phyloP scores from a whole-genome alignment of 2,888 invertebrate genomes.

The Rambutsinella grinnellia region DNA sequence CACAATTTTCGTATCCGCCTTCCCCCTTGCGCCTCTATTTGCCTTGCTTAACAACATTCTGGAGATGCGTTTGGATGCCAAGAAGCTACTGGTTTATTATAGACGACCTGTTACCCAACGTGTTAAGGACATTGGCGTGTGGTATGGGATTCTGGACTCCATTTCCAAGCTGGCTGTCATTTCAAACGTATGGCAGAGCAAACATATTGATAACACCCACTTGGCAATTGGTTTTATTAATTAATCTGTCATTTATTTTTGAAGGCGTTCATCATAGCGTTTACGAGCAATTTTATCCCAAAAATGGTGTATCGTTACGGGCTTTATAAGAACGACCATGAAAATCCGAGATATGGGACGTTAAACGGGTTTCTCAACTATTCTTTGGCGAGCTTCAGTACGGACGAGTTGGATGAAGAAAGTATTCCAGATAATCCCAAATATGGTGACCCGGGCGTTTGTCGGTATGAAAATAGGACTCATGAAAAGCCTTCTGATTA shows the following conservation, averaged over 20 bases:
- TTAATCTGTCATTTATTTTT: conserved; percentile 66
- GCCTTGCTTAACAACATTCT: conserved; percentile 95
- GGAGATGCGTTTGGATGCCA: conserved; percentile 94
- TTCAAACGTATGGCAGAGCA: conserved; percentile 79
- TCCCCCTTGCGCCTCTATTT: conserved; percentile 95
- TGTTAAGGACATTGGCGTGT: conserved; percentile 92
- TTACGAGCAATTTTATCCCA: conserved; percentile 77
- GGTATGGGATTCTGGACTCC: conserved; percentile 92
- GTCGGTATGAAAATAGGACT: not conserved
- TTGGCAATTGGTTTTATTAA: not conserved
- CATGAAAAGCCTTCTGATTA: too few relatives aligned
- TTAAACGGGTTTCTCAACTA: conserved; percentile 71
- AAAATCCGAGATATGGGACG: conserved; percentile 66
- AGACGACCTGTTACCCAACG: conserved; percentile 89
- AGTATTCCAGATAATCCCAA: too few relatives aligned
- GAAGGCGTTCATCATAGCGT: conserved; percentile 96
- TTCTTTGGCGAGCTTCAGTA: conserved; percentile 67
- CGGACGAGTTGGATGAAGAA: conserved; percentile 58
- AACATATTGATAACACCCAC: not conserved
- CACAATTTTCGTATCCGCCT: conserved; percentile 97
- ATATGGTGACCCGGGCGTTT: not conserved
- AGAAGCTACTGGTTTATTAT: conserved; percentile 88
- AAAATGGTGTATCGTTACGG: conserved; percentile 40
- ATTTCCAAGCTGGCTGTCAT: conserved; percentile 93
- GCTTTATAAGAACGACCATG: conserved; percentile 13